Evolutionary conservation across 2,797 vertebrate species (phyloP).

Genomic region (Gymnopithys bicolor): DNA sequence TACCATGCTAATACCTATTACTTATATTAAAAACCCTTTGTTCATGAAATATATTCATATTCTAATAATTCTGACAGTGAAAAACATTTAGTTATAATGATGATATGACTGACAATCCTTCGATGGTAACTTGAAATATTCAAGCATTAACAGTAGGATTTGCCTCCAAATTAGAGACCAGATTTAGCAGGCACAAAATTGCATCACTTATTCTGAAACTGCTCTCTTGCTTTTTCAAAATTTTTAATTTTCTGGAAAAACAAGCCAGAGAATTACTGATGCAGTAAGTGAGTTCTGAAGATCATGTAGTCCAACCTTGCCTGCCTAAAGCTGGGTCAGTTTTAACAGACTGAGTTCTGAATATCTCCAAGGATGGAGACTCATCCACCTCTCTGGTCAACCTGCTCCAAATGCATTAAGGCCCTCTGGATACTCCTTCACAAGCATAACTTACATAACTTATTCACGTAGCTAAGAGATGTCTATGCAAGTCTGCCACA

Average conservation of each 20-base stretch:
- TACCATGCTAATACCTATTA: not conserved
- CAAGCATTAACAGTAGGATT: not conserved
- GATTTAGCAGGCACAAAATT: not conserved
- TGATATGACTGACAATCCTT: not conserved
- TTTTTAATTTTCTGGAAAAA: not conserved
- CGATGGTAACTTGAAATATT: not conserved
- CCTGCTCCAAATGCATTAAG: not conserved
- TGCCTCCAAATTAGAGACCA: not conserved
- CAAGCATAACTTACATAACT: not conserved
- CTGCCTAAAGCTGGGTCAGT: not conserved
- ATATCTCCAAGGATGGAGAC: not conserved
- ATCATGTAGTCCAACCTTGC: not conserved
- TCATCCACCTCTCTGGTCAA: not conserved
- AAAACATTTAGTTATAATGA: not conserved
- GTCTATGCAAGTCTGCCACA: not conserved
- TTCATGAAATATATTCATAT: not conserved
- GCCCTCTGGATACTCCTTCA: not conserved
- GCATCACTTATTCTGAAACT: not conserved
- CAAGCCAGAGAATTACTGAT: not conserved
- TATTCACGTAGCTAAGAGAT: not conserved
- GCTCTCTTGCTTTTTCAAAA: not conserved
- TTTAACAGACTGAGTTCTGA: not conserved
- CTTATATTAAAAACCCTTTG: slow-evolving; percentile 5
- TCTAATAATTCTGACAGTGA: slow-evolving; percentile 25
- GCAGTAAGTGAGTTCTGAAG: not conserved